Evolutionary conservation across 2,113 vertebrate species (phyloP).

Genomic region (Cochlearius cochlearius): DNA sequence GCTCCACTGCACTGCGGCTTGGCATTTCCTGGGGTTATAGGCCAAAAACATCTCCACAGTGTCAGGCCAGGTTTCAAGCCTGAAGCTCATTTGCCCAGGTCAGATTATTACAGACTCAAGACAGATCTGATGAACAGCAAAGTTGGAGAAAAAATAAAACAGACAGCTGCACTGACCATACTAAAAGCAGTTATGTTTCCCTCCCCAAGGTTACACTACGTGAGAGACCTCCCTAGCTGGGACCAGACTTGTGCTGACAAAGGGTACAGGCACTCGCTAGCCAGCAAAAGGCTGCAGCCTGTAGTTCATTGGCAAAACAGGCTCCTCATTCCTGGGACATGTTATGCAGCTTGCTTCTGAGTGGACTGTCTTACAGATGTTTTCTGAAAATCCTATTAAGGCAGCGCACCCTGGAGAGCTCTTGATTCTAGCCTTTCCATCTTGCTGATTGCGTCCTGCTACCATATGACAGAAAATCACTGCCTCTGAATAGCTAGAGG

Average conservation of each 20-base stretch:
- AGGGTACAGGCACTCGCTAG: not conserved
- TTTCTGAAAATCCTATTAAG: not conserved
- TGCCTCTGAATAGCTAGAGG: not conserved
- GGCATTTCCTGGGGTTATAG: not conserved
- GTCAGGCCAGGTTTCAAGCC: not conserved
- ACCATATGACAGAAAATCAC: slow-evolving; percentile 35
- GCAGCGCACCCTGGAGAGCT: not conserved
- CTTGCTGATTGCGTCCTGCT: not conserved
- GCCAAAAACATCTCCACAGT: not conserved
- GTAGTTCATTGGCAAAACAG: not conserved
- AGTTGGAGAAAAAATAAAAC: not conserved
- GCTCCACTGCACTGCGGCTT: not conserved
- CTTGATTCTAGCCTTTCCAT: slow-evolving; percentile 3
- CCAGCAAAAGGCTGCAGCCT: not conserved
- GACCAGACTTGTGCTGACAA: not conserved
- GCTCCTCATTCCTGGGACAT: not conserved
- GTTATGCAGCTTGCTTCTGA: not conserved
- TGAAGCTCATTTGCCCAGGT: not conserved
- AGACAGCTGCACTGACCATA: not conserved
- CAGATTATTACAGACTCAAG: not conserved
- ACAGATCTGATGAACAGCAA: not conserved
- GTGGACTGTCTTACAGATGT: not conserved
- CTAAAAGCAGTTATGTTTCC: not conserved
- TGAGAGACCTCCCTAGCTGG: not conserved
- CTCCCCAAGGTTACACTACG: not conserved